These are phyloP conservation scores for Chaenogobius annularis DNA, from an alignment of 2,113 vertebrate genomes.

Conservation along the genomic window DNA sequence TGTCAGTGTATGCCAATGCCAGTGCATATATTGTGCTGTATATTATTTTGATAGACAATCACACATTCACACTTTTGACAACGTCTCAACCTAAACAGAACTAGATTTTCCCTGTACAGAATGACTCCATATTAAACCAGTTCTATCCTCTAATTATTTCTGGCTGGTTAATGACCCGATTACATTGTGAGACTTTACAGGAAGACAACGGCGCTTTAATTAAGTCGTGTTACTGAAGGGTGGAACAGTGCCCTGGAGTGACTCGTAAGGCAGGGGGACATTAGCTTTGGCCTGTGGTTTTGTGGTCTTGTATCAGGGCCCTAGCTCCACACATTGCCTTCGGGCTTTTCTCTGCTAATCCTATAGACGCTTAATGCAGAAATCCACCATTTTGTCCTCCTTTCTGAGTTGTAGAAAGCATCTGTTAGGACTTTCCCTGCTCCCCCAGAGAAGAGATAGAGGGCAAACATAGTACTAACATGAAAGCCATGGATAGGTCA, in stretches of 20 bases:
- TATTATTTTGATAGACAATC: no score
- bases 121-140: constrained; percentile 53
- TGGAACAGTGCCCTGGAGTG: constrained; percentile 48
- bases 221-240: constrained; percentile 57
- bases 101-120: constrained; percentile 33
- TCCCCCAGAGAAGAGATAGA: constrained; percentile 4
- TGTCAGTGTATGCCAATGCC: no score
- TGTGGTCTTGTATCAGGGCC: constrained; percentile 25
- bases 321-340: constrained; percentile 8
- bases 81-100: neutral
- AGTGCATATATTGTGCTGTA: no score
- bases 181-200: constrained; percentile 60
- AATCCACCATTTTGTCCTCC: constrained; percentile 23
- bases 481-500: constrained; percentile 22
- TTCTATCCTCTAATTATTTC: constrained; percentile 63
- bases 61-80: neutral
- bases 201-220: constrained; percentile 61
- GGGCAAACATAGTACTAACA: constrained; percentile 5
- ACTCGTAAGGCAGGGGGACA: constrained; percentile 30
- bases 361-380: constrained; percentile 40
- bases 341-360: constrained; percentile 37
- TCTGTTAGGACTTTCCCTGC: constrained; percentile 15
- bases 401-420: constrained; percentile 12
- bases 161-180: constrained; percentile 67
- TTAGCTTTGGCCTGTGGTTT: constrained; percentile 38